A percentile compares a stretch with the other conserved stretches of the same genome.
Conservation (phyloP, 2,113 vertebrate species). For the Cariama cristata region DNA sequence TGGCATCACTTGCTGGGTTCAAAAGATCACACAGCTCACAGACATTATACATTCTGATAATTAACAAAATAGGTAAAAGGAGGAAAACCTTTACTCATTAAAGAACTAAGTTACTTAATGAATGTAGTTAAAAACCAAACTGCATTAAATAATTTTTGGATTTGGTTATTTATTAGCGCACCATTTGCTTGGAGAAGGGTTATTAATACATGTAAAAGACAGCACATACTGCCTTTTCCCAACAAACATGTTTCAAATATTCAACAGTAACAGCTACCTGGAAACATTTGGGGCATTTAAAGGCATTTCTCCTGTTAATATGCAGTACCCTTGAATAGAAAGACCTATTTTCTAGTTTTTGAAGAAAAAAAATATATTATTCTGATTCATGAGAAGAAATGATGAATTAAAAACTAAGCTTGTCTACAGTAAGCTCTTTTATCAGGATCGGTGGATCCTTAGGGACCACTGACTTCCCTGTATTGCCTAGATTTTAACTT, state of each 20-base stretch:
- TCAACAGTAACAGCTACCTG: neutral
- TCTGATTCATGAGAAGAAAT: neutral
- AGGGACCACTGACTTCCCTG: neutral
- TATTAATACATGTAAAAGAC: neutral
- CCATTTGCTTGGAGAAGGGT: neutral
- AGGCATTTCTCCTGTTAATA: neutral
- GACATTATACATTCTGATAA: neutral
- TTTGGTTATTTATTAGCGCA: neutral
- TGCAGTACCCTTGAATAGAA: neutral
- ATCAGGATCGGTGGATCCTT: neutral
- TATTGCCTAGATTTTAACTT: neutral
- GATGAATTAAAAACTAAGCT: neutral
- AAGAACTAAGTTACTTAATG: neutral
- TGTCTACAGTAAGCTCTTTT: neutral
- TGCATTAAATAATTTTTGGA: rapidly evolving
- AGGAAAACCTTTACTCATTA: neutral
- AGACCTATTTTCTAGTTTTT: neutral
- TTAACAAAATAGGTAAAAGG: neutral
- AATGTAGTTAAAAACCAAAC: neutral
- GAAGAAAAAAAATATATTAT: neutral
- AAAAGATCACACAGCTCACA: neutral
- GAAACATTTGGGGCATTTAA: neutral
- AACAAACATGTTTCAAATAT: neutral
- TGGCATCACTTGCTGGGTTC: neutral
- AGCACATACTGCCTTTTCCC: neutral